These are phyloP conservation scores for Drosophila rubida DNA, from an alignment of 2,888 invertebrate genomes.

Conservation along the genomic window DNA sequence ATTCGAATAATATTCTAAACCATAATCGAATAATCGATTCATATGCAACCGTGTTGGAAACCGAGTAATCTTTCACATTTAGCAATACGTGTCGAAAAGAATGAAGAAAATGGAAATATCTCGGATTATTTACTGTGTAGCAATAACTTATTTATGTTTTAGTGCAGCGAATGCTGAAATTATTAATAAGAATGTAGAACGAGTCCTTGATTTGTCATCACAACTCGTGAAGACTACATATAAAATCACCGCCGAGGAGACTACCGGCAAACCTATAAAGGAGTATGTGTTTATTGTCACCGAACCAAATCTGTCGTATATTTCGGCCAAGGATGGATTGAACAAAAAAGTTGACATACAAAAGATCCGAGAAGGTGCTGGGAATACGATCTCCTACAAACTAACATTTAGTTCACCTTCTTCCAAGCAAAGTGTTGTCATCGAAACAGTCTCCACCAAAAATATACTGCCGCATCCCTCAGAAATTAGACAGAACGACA, in stretches of 20 bases:
- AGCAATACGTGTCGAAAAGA: constrained; percentile 53
- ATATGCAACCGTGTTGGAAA: constrained; percentile 22
- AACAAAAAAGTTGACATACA: constrained; percentile 87
- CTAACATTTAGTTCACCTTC: constrained; percentile 85
- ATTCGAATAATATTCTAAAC: neutral
- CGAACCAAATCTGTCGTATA: constrained; percentile 88
- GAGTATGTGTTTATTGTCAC: constrained; percentile 90
- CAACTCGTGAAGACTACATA: constrained; percentile 94
- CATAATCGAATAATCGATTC: neutral
- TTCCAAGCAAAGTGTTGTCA: constrained; percentile 78
- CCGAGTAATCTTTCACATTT: constrained; percentile 28
- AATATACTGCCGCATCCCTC: constrained; percentile 93
- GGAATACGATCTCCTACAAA: constrained; percentile 87
- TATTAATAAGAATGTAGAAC: constrained; percentile 92
- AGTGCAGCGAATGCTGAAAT: constrained; percentile 86
- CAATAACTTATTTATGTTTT: constrained; percentile 25
- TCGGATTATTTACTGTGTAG: constrained; percentile 23
- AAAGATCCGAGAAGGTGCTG: constrained; percentile 85
- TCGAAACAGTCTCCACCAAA: constrained; percentile 92
- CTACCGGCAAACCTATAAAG: constrained; percentile 89
- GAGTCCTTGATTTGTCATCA: constrained; percentile 93
- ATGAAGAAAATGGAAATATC: constrained; percentile 38
- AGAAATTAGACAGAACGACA: constrained; percentile 95
- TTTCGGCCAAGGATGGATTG: constrained; percentile 89
- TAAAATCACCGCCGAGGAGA: constrained; percentile 93